Evolutionary conservation across 2,113 vertebrate species (phyloP).

Genomic region (Sinocyclocheilus grahami): DNA sequence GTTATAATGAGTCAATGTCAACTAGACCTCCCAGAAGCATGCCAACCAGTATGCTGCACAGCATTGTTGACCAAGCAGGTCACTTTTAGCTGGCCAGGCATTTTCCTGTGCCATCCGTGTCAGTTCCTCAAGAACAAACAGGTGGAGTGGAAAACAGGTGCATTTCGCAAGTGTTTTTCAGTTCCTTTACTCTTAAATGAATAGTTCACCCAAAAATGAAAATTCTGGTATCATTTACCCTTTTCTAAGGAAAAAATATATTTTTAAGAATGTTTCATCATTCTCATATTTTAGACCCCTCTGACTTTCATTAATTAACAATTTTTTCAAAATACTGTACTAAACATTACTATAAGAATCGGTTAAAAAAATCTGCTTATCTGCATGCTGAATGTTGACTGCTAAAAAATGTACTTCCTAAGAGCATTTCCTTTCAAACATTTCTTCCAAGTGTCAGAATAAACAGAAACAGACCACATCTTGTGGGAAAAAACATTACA

Average conservation of each 20-base stretch:
- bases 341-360: background rate
- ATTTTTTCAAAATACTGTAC: no score
- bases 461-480: background rate
- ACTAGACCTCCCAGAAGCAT: constrained; percentile 13
- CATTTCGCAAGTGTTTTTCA: background rate
- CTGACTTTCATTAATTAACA: background rate
- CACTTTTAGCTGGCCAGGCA: constrained; percentile 38
- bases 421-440: background rate
- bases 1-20: constrained; percentile 20
- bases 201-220: background rate
- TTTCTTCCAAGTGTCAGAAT: background rate
- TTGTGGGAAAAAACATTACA: background rate
- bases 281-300: background rate
- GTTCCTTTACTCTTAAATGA: background rate
- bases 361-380: background rate
- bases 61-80: constrained; percentile 23
- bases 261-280: background rate
- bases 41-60: background rate
- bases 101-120: constrained; percentile 1
- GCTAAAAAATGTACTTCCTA: background rate
- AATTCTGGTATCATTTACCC: no score
- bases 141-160: constrained; percentile 17
- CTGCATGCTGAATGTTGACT: background rate
- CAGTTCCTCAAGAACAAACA: constrained; percentile 28
- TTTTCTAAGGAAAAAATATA: background rate